Conservation (phyloP, 92 coral and sea anemone genomes). For the Heliopora coerulea region DNA sequence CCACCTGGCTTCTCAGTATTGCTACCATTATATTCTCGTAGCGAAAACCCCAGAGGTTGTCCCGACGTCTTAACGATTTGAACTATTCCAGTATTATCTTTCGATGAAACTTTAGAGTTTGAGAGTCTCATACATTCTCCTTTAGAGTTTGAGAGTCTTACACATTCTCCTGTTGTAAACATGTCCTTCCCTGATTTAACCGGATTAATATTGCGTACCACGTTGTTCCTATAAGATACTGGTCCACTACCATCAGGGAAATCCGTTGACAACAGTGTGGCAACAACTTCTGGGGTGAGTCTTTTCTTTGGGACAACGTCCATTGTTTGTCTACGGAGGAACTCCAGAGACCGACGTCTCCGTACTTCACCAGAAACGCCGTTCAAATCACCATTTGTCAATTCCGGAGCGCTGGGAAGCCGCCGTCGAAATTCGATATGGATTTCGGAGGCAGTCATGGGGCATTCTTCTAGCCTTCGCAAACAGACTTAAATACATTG, state of each 20-base stretch:
- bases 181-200: background rate
- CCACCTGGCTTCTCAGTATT: slow-evolving; percentile 52
- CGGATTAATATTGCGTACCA: background rate
- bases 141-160: background rate
- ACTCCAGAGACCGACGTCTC: background rate
- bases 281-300: slow-evolving; percentile 43
- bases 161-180: background rate
- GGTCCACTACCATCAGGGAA: background rate
- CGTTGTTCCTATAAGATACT: background rate
- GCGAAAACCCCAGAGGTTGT: slow-evolving; percentile 87
- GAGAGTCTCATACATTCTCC: background rate
- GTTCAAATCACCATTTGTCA: background rate
- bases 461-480: background rate
- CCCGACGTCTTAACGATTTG: slow-evolving; percentile 59
- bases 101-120: slow-evolving; percentile 12
- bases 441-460: slow-evolving; percentile 8
- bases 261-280: slow-evolving; percentile 29
- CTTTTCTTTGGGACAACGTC: slow-evolving; percentile 18
- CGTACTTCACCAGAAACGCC: background rate
- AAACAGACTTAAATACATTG: slow-evolving; percentile 10
- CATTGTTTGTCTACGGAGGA: slow-evolving; percentile 18
- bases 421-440: slow-evolving; percentile 23
- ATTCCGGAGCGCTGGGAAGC: slow-evolving; percentile 33
- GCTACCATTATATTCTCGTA: slow-evolving; percentile 79
- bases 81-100: slow-evolving; percentile 51